A percentile compares a stretch with the other conserved stretches of the same genome.
phyloP scores from a whole-genome alignment of 2,888 invertebrate genomes.

The Sphaerophoria rueppellii region DNA sequence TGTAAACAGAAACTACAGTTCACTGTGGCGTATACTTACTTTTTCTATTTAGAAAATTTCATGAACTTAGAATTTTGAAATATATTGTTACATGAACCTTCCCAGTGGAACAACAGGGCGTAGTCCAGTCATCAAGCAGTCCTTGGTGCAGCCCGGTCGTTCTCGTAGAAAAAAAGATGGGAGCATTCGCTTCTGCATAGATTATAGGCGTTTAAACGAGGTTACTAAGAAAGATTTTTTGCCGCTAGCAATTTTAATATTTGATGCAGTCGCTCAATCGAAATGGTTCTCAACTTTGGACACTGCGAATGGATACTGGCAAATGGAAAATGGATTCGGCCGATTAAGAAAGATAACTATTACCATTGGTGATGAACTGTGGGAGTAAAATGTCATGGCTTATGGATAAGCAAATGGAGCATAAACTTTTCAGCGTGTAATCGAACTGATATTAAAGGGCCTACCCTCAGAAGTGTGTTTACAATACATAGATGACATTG shows the following conservation, averaged over 20 bases:
- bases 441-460: neutral
- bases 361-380: constrained; percentile 9
- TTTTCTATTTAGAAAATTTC: too few species aligned
- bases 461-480: neutral
- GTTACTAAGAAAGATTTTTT: constrained; percentile 51
- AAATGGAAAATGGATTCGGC: constrained; percentile 28
- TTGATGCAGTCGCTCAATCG: constrained; percentile 8
- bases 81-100: too few species aligned
- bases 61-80: too few species aligned
- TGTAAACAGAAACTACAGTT: too few species aligned
- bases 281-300: constrained; percentile 54
- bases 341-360: constrained; percentile 3
- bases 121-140: constrained; percentile 3
- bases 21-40: too few species aligned
- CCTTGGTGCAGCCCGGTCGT: constrained; percentile 26
- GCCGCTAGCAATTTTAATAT: neutral
- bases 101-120: neutral
- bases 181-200: constrained; percentile 17
- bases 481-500: constrained; percentile 1
- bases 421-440: constrained; percentile 13
- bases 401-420: constrained; percentile 12
- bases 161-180: constrained; percentile 11
- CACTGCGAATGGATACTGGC: constrained; percentile 40
- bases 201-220: constrained; percentile 40
- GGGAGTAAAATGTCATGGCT: constrained; percentile 22